Evolutionary conservation across 2,888 invertebrate genomes (phyloP), one percentile per base, ranked within the genome.

Genomic region (Drosophila incognita): DNA sequence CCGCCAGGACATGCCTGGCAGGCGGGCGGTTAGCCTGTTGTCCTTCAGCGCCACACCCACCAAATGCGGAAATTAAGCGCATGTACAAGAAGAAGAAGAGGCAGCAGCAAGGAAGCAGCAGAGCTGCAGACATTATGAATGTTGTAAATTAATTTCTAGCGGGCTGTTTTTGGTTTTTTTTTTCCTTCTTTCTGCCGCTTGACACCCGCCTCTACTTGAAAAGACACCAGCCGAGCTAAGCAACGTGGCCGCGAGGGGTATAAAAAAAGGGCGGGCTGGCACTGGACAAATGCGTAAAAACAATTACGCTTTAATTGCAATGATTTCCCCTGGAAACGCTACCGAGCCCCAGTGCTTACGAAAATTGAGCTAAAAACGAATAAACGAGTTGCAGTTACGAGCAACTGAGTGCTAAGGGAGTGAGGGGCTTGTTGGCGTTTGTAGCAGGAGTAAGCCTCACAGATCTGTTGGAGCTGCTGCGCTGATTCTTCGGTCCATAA

Each of bases 271-370:
- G 49, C 1, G 21, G 48, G 51, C 49, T 36, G 57, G 52, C 57
- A 66, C 86, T 86, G 84, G 84, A 88, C 86, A 78, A 86, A 89
- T 86, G 88, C 89, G 75, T 86, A 81, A 85, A 89, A 90, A 92
- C 91, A 92, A 92, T 91, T 90, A 88, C 84, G 86, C 89, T 88
- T 86, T 92, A 92, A 92, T 92, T 92, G 93, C 92, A 92, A 88
- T 91, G 91, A 92, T 92, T 91, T 91, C 86, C 84, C 83, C 84
- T 79, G 77, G 83, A 89, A 81, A 83, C 60, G 71, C 57, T 4
- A 33, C 49, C 51, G 49, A 80, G 63, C 49, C 59, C 51, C 60
- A 60, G 40, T 65, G 53, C 71, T 69, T 83, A 64, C 65, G 67
- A 79, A 85, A 89, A 80, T 75, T 71, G 66, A 80, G 76, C 78